Conservation (phyloP, 2,113 vertebrate species). For the Heptranchias perlo region DNA sequence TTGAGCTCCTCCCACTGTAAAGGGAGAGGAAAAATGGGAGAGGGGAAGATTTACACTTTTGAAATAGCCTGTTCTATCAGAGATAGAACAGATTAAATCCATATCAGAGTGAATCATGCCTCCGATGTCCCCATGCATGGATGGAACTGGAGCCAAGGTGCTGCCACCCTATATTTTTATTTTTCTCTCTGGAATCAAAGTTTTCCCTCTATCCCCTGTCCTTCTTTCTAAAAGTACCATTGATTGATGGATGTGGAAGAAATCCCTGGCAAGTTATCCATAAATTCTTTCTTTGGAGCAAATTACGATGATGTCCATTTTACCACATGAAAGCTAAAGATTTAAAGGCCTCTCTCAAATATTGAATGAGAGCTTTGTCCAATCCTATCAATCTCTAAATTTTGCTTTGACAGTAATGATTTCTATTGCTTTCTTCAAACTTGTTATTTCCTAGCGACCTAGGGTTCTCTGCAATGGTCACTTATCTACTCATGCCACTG, state of each 20-base stretch:
- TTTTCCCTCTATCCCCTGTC: neutral
- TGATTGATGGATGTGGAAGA: neutral
- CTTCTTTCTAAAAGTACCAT: neutral
- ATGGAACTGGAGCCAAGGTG: neutral
- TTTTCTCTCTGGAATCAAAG: neutral
- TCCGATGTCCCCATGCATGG: neutral
- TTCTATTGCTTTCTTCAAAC: neutral
- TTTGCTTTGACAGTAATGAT: neutral
- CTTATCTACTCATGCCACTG: neutral
- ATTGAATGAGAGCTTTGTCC: neutral
- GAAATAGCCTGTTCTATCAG: neutral
- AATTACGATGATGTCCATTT: neutral
- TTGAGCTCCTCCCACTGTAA: neutral
- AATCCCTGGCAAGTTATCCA: neutral
- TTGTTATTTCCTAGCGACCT: neutral
- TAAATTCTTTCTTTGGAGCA: neutral
- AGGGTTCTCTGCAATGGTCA: neutral
- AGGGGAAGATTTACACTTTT: neutral
- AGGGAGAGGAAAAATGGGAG: neutral
- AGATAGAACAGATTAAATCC: neutral
- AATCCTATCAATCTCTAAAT: neutral
- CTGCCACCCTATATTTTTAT: neutral
- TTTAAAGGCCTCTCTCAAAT: neutral
- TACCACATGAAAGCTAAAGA: neutral
- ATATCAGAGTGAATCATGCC: neutral